Percentiles rank a stretch among this genome's conserved stretches.
phyloP scores from a whole-genome alignment of 1,140 invertebrate species.

The Drosophila fuyamai region DNA sequence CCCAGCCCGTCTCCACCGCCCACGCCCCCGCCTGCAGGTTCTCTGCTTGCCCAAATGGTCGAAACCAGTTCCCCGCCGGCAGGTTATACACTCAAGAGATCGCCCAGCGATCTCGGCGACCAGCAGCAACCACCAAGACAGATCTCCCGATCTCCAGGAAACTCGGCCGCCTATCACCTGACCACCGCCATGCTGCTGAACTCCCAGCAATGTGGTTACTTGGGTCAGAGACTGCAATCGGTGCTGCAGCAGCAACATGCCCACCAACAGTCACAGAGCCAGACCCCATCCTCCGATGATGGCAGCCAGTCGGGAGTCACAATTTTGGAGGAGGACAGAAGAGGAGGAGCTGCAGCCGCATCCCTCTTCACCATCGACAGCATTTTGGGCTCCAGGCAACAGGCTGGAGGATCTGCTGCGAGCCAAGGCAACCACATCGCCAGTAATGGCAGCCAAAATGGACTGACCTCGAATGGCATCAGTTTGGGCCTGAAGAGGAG shows the following conservation, averaged over 20 bases:
- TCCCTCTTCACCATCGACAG: constrained; percentile 93
- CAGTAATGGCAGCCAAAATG: constrained; percentile 37
- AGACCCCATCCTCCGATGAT: constrained; percentile 78
- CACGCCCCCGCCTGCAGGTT: constrained; percentile 58
- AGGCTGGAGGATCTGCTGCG: constrained; percentile 7
- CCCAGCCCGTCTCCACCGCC: constrained; percentile 78
- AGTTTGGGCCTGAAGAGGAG: constrained; percentile 56
- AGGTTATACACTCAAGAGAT: constrained; percentile 75
- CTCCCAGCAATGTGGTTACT: constrained; percentile 80
- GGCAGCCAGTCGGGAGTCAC: constrained; percentile 78
- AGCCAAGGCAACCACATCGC: constrained; percentile 29
- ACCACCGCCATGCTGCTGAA: constrained; percentile 84
- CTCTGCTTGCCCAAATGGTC: constrained; percentile 63
- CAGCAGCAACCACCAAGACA: constrained; percentile 64
- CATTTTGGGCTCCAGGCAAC: constrained; percentile 86
- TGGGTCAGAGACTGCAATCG: constrained; percentile 78
- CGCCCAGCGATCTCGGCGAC: constrained; percentile 64
- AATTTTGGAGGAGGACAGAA: constrained; percentile 77
- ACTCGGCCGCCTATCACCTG: constrained; percentile 71
- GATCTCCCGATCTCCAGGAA: constrained; percentile 57
- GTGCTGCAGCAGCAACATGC: constrained; percentile 73
- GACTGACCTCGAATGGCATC: constrained; percentile 33
- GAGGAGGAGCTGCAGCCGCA: constrained; percentile 86
- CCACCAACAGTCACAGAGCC: constrained; percentile 65
- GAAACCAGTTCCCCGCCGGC: constrained; percentile 74